These are phyloP conservation scores for Sylvia borin DNA, from an alignment of 2,797 vertebrate genomes.

Conservation along the genomic window DNA sequence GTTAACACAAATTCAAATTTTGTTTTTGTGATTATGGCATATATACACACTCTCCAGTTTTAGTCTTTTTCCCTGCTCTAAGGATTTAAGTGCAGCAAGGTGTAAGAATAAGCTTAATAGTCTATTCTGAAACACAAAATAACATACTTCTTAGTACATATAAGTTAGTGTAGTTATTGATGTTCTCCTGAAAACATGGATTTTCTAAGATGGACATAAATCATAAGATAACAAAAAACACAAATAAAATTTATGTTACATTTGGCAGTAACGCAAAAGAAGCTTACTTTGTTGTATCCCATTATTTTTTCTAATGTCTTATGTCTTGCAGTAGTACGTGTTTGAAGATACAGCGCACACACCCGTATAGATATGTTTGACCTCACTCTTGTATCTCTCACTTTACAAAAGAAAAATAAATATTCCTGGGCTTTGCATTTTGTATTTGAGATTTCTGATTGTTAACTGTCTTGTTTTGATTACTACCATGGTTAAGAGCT, in stretches of 20 bases:
- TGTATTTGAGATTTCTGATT: background rate
- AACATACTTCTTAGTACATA: background rate
- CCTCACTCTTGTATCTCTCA: background rate
- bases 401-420: background rate
- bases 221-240: background rate
- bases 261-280: background rate
- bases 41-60: rapidly evolving
- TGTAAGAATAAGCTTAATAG: background rate
- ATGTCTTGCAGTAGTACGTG: background rate
- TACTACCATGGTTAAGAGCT: background rate
- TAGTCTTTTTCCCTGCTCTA: background rate
- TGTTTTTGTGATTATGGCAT: background rate
- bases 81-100: background rate
- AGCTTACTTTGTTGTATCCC: background rate
- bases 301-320: background rate
- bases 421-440: background rate
- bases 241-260: background rate
- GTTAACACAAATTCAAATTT: background rate
- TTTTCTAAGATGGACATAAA: background rate
- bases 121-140: background rate
- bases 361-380: rapidly evolving
- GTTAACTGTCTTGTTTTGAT: background rate
- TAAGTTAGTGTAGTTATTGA: background rate
- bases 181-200: background rate
- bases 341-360: background rate